A percentile compares a stretch with the other conserved stretches of the same genome.
Evolutionary conservation across 2,888 invertebrate species (phyloP).

Genomic region (Drosophila vallismaia): DNA sequence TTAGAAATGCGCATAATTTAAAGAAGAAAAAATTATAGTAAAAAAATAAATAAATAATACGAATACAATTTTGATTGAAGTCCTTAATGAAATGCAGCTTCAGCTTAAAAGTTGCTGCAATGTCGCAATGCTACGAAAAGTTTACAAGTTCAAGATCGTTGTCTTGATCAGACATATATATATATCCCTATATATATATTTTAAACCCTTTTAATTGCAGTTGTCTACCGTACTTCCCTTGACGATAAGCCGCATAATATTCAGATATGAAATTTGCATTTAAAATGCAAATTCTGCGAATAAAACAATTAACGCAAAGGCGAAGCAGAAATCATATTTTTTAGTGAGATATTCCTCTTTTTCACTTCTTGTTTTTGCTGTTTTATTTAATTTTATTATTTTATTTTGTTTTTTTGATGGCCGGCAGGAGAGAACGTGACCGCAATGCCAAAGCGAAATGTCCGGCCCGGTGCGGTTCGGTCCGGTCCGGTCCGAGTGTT

Average conservation of each 20-base stretch:
- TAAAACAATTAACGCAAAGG: constrained; percentile 69
- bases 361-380: constrained; percentile 2
- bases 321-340: constrained; percentile 51
- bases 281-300: constrained; percentile 69
- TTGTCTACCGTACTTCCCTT: constrained; percentile 36
- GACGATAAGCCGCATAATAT: constrained; percentile 41
- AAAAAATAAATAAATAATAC: constrained; percentile 9
- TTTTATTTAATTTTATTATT: constrained; percentile 15
- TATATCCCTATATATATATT: not conserved
- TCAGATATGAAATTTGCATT: constrained; percentile 21
- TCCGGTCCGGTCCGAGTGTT: constrained; percentile 33
- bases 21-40: constrained; percentile 4
- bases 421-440: constrained; percentile 74
- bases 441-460: constrained; percentile 69
- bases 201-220: constrained; percentile 4
- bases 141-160: constrained; percentile 74
- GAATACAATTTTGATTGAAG: constrained; percentile 62
- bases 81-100: constrained; percentile 45
- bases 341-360: constrained; percentile 17
- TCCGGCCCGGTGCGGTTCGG: constrained; percentile 10
- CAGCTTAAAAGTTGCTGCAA: constrained; percentile 52
- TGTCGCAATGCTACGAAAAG: constrained; percentile 59
- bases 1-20: constrained; percentile 77
- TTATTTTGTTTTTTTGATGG: constrained; percentile 19
- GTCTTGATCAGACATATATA: constrained; percentile 3